Conservation (phyloP, 2,113 vertebrate species). For the Eurystomus gularis region DNA sequence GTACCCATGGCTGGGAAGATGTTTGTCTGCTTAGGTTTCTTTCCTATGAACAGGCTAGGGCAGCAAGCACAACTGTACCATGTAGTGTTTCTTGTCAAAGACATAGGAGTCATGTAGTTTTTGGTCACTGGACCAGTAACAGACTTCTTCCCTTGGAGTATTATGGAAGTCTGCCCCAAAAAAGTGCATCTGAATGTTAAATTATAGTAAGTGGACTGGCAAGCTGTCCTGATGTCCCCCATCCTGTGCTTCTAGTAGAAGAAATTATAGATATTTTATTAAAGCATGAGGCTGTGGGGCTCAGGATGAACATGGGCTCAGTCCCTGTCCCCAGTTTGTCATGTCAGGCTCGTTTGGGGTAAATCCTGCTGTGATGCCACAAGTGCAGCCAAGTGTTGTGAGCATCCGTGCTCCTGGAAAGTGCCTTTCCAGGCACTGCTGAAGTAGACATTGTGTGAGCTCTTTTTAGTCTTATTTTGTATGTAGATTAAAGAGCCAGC, state of each 20-base stretch:
- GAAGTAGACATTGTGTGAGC: neutral
- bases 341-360: neutral
- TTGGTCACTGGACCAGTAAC: no score
- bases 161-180: neutral
- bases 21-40: neutral
- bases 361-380: neutral
- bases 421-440: neutral
- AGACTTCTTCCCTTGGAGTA: neutral
- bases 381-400: neutral
- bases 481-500: neutral
- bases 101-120: neutral
- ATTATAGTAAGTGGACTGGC: neutral
- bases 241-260: neutral
- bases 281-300: neutral
- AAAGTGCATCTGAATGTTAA: neutral
- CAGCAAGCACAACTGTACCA: neutral
- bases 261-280: neutral
- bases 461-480: neutral
- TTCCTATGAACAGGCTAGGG: neutral
- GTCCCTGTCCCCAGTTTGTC: neutral
- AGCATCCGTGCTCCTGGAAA: neutral
- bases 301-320: neutral
- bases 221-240: neutral
- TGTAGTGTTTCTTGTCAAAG: neutral
- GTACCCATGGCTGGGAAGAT: neutral